Conservation (phyloP, 1,140 invertebrate species). For the Ceratina calcarata region DNA sequence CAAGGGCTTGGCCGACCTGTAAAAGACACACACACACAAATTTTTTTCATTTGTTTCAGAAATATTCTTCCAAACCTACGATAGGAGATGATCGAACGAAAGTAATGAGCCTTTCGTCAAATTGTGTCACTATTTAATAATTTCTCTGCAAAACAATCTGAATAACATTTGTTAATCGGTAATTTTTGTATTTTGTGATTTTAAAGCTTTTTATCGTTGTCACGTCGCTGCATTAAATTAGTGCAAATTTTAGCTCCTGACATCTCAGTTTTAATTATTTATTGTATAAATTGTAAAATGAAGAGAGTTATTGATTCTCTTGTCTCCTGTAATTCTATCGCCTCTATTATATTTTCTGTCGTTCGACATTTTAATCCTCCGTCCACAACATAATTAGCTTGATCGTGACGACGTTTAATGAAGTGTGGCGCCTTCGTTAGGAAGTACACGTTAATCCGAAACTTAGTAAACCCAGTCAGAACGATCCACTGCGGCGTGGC, state of each 20-base stretch:
- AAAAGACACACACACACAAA: constrained; percentile 72
- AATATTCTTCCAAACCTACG: background rate
- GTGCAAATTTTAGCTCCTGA: no score
- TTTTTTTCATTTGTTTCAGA: constrained; percentile 19
- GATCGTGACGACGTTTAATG: background rate
- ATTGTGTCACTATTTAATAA: no score
- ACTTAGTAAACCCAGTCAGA: background rate
- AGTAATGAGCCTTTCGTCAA: no score
- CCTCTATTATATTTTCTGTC: background rate
- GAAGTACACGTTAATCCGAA: background rate
- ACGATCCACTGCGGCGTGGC: background rate
- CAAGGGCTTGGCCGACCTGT: constrained; percentile 78
- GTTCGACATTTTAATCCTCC: background rate
- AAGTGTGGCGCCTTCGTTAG: background rate
- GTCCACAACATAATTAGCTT: constrained; percentile 3
- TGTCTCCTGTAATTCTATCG: background rate
- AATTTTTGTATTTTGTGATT: no score
- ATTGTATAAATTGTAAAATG: no score
- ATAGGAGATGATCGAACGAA: constrained; percentile 35
- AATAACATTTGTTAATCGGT: no score
- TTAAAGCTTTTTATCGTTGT: no score
- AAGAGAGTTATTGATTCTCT: no score
- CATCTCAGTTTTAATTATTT: no score
- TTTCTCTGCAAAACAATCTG: no score
- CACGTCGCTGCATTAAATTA: no score